Evolutionary conservation across 2,113 vertebrate genomes (phyloP).

Genomic region (Thermophis baileyi): DNA sequence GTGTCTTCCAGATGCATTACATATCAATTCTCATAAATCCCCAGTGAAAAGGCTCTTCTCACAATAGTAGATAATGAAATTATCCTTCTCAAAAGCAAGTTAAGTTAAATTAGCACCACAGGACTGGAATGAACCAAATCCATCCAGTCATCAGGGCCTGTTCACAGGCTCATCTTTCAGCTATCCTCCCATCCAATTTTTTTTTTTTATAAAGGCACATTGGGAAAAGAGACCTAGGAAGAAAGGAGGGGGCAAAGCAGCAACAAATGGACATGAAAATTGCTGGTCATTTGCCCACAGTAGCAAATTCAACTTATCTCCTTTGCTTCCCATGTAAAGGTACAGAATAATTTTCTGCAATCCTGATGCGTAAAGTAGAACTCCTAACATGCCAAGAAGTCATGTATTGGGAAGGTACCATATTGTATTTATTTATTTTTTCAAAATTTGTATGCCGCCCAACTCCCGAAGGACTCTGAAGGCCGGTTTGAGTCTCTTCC

Average conservation of each 20-base stretch:
- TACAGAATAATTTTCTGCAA: neutral
- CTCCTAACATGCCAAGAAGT: neutral
- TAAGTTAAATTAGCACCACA: neutral
- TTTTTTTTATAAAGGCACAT: neutral
- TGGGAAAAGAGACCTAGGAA: neutral
- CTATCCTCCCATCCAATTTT: neutral
- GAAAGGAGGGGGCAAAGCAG: neutral
- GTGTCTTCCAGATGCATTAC: neutral
- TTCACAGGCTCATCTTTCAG: neutral
- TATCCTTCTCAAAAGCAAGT: neutral
- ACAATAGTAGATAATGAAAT: neutral
- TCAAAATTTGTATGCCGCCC: too few relatives aligned
- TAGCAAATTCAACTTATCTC: neutral
- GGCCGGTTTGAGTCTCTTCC: too few relatives aligned
- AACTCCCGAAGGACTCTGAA: too few relatives aligned
- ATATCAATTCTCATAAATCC: neutral
- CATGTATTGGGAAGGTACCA: neutral
- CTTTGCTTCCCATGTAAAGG: neutral
- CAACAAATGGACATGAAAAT: neutral
- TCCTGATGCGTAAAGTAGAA: neutral
- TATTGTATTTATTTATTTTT: too few relatives aligned
- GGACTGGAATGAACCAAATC: neutral
- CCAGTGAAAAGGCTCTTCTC: neutral
- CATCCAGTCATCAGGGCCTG: neutral
- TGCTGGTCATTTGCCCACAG: neutral